Conservation (phyloP, 2,888 invertebrate species). For the Salpingus planirostris region DNA sequence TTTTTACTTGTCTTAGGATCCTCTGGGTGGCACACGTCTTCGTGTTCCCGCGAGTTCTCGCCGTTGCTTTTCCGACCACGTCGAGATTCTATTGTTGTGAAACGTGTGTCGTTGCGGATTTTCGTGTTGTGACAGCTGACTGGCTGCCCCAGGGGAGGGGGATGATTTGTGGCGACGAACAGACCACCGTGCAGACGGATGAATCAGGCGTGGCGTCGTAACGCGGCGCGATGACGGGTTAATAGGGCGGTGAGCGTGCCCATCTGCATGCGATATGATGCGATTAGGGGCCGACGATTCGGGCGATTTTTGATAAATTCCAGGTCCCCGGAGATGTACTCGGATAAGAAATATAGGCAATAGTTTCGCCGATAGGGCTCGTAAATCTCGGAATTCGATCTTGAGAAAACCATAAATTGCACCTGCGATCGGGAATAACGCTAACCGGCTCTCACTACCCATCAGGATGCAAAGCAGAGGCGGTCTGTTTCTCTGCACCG, state of each 20-base stretch:
- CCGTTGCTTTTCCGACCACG: constrained; percentile 40
- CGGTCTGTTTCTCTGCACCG: constrained; percentile 20
- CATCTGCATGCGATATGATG: too few species aligned
- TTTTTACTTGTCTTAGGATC: too few species aligned
- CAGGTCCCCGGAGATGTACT: constrained; percentile 38
- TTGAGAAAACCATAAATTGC: constrained; percentile 43
- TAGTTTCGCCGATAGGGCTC: constrained; percentile 41
- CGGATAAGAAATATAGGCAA: constrained; percentile 41
- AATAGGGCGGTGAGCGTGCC: too few species aligned
- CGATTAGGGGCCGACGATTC: constrained; percentile 31
- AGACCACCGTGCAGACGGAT: constrained; percentile 14
- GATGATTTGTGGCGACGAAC: constrained; percentile 26
- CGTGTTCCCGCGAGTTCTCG: too few species aligned
- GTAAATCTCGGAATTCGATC: constrained; percentile 43
- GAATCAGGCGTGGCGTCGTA: too few species aligned
- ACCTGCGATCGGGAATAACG: constrained; percentile 40
- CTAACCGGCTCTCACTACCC: constrained; percentile 32
- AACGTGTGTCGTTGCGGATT: constrained; percentile 40
- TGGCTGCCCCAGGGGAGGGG: constrained; percentile 30
- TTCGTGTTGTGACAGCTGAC: constrained; percentile 40
- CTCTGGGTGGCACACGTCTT: too few species aligned
- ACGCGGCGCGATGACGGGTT: too few species aligned
- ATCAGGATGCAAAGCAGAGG: constrained; percentile 33
- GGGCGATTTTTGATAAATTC: constrained; percentile 40
- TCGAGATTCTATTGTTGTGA: constrained; percentile 42